Evolutionary conservation across 2,113 vertebrate species (phyloP), one percentile per base, ranked within the genome.

Genomic region (Melanostigma gelatinosum): DNA sequence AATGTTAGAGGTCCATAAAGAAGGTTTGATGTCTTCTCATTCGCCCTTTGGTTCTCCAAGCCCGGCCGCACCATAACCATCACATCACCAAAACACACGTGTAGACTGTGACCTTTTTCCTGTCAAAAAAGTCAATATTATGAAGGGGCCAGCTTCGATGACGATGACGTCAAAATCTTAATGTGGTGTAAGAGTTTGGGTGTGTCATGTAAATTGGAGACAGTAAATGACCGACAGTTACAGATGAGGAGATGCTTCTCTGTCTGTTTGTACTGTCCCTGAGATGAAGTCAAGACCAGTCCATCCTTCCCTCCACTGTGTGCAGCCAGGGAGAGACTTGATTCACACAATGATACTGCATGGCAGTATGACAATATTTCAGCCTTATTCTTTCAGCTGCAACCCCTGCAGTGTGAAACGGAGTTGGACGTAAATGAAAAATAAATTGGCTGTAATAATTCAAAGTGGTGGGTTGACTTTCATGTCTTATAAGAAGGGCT

Each of bases 241-340:
- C 18, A 24, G 34, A 79, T 40, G 18, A 40, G 54, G 55, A 72
- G 42, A 62, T 57, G 0, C 61, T 74, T 68, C 16, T 54, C 44
- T 72, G 67, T 29, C 46, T 70, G 38, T 65, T 27, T 18, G 15
- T 34, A 22, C 55, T 78, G 60, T 64, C 46, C 52, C 8, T 63
- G n/a, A 58, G 38, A 79, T 65, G 50, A 60, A 74, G 68, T 70
- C 22, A 48, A 24, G 76, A 24, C 3, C 2, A 32, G 27, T 27
- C 13, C 36, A 54, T 79, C 29, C 11, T 44, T n/a, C 10, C 63
- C 24, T 67, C 29, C 13, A 29, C 1, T 32, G 29, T 66, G 29
- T 54, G 34, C 24, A 54, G 55, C 55, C 24, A 29, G 58, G 48
- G 6, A 54, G 24, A 60, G n/a, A 15, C 40, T 64, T 16, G 9